A percentile compares a stretch with the other conserved stretches of the same genome.
These are phyloP conservation scores for Tapirus terrestris DNA, from an alignment of 2,113 vertebrate species.

Conservation along the genomic window DNA sequence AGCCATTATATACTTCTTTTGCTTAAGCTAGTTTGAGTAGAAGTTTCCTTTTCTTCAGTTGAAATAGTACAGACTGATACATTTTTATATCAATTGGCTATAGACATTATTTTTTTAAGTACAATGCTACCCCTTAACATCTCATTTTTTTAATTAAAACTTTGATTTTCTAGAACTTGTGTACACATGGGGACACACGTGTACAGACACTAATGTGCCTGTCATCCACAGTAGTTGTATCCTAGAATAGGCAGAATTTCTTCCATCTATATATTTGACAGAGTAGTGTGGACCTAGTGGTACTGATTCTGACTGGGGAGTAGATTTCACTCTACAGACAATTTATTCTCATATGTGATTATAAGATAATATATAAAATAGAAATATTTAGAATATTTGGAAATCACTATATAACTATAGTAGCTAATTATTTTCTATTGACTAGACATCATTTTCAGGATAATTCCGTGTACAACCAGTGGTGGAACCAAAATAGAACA, in stretches of 20 bases:
- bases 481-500: background rate
- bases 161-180: background rate
- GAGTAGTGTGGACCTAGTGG: background rate
- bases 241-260: background rate
- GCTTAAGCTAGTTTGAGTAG: background rate
- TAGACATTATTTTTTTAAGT: background rate
- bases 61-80: background rate
- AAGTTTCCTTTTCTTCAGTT: background rate
- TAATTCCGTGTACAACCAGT: background rate
- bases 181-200: background rate
- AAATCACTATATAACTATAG: background rate
- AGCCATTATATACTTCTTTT: background rate
- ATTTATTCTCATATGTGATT: background rate
- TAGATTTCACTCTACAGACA: background rate
- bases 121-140: background rate
- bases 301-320: background rate
- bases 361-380: background rate
- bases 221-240: background rate
- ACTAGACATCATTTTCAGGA: background rate
- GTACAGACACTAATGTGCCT: background rate
- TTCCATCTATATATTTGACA: background rate
- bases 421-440: background rate
- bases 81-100: background rate
- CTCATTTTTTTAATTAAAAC: background rate
- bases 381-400: background rate